These are phyloP conservation scores for Rhopalosiphum padi DNA, from an alignment of 1,140 invertebrate genomes.

Conservation along the genomic window DNA sequence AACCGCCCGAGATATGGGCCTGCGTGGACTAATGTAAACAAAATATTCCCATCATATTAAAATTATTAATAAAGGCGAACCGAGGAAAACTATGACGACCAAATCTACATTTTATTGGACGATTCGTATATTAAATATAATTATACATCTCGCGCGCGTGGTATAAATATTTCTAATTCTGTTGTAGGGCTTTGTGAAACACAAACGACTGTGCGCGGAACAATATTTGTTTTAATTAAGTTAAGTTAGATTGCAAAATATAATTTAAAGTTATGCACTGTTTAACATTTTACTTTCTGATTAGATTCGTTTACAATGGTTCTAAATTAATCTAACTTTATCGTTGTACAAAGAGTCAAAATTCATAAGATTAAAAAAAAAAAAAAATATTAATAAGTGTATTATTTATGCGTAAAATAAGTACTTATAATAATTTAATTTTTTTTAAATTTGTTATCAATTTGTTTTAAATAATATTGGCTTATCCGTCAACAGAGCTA, in stretches of 20 bases:
- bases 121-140: not conserved
- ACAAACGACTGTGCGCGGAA: not conserved
- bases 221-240: conserved; percentile 24
- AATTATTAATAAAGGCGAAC: not conserved
- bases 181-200: not conserved
- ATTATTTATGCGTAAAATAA: too few relatives aligned
- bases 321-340: conserved; percentile 15
- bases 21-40: too few relatives aligned
- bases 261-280: conserved; percentile 26
- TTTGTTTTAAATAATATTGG: not conserved
- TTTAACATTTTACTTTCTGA: not conserved
- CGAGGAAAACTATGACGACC: not conserved
- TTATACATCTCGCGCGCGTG: not conserved
- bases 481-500: not conserved
- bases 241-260: conserved; percentile 23
- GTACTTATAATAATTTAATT: not conserved
- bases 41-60: not conserved
- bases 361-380: not conserved
- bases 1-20: not conserved
- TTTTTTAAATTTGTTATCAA: not conserved
- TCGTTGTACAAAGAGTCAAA: not conserved
- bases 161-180: not conserved
- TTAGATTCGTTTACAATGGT: not conserved
- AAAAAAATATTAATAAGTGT: too few relatives aligned
- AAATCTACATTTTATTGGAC: not conserved